A percentile compares a stretch with the other conserved stretches of the same genome.
These are phyloP conservation scores for Antennarius striatus DNA, from an alignment of 2,113 vertebrate species.

Conservation along the genomic window DNA sequence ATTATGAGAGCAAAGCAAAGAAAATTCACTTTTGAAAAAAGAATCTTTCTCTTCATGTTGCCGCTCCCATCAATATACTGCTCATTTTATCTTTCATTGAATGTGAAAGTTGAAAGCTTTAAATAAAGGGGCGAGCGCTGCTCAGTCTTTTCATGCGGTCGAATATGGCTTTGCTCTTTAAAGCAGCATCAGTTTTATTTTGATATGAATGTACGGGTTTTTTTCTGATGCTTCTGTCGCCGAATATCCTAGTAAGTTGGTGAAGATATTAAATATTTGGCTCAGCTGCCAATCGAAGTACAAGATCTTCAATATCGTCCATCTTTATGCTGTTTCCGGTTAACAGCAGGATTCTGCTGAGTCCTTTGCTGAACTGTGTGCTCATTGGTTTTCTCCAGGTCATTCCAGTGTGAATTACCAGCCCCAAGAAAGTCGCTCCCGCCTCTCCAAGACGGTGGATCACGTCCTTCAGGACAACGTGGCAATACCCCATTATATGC, in stretches of 20 bases:
- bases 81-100: not conserved
- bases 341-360: not conserved
- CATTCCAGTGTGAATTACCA: slow-evolving; percentile 96
- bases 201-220: not conserved
- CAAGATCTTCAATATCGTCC: no score
- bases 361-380: not conserved
- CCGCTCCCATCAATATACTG: not conserved
- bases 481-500: slow-evolving; percentile 92
- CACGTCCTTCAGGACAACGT: slow-evolving; percentile 89
- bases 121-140: slow-evolving; percentile 6
- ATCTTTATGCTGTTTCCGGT: no score
- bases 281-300: no score
- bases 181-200: not conserved
- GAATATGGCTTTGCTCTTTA: not conserved
- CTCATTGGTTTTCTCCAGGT: slow-evolving; percentile 73
- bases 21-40: slow-evolving; percentile 3
- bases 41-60: slow-evolving; percentile 8
- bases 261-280: no score
- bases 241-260: no score
- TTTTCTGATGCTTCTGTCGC: not conserved
- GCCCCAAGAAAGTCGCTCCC: slow-evolving; percentile 92
- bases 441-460: slow-evolving; percentile 94
- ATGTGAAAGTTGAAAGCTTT: slow-evolving; percentile 15
- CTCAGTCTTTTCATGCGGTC: slow-evolving; percentile 4
- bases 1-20: slow-evolving; percentile 1